Evolutionary conservation across 2,888 invertebrate genomes (phyloP).

Genomic region (Synanthedon myopaeformis): DNA sequence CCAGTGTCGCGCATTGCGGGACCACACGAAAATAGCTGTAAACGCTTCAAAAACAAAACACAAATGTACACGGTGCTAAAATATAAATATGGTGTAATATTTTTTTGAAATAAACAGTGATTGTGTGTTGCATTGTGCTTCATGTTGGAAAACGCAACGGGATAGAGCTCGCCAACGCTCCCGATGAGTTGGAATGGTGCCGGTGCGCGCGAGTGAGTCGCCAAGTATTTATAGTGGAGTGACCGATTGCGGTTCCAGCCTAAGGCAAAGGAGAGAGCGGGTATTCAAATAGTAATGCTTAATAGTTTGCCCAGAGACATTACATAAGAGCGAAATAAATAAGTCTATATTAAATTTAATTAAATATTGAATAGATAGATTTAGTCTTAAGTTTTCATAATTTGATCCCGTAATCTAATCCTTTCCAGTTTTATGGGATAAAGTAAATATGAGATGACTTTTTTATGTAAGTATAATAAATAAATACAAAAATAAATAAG

Average conservation of each 20-base stretch:
- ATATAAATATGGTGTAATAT: not conserved
- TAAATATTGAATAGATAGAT: too few species aligned
- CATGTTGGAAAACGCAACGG: constrained; percentile 18
- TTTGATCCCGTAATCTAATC: too few species aligned
- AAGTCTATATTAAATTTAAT: too few species aligned
- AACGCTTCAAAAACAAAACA: constrained; percentile 9
- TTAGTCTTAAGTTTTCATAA: too few species aligned
- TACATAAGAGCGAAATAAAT: too few species aligned
- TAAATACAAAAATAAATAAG: too few species aligned
- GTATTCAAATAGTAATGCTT: constrained; percentile 10
- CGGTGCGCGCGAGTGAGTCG: constrained; percentile 46
- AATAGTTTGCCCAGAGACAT: too few species aligned
- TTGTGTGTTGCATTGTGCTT: not conserved
- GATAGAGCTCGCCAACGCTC: constrained; percentile 14
- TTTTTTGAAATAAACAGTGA: not conserved
- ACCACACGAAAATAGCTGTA: constrained; percentile 22
- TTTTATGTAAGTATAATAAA: too few species aligned
- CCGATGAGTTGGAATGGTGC: constrained; percentile 41
- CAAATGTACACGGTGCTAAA: constrained; percentile 1
- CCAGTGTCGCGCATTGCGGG: constrained; percentile 20
- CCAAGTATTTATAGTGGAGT: constrained; percentile 42
- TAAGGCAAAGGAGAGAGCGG: constrained; percentile 12
- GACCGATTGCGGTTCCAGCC: constrained; percentile 19
- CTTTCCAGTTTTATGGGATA: too few species aligned
- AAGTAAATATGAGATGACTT: too few species aligned